A percentile compares a stretch with the other conserved stretches of the same genome.
Conservation (phyloP, 1,140 invertebrate species). For the Vanessa tameamea region DNA sequence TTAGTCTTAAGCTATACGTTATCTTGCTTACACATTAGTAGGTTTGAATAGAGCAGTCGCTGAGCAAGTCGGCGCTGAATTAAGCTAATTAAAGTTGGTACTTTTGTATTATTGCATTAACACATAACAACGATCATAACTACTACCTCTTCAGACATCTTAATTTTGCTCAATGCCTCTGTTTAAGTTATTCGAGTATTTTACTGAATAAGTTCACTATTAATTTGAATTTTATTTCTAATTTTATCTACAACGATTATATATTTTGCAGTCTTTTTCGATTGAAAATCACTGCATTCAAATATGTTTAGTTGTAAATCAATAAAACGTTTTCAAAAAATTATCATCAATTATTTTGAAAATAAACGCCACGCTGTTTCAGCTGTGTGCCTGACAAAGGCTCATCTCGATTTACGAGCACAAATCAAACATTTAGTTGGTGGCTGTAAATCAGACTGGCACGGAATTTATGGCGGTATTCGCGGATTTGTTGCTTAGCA, state of each 20-base stretch:
- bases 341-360: neutral
- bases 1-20: conserved; percentile 43
- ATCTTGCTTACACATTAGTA: conserved; percentile 57
- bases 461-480: conserved; percentile 62
- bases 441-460: conserved; percentile 71
- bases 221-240: neutral
- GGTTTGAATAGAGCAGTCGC: conserved; percentile 49
- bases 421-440: conserved; percentile 78
- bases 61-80: conserved; percentile 51
- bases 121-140: conserved; percentile 36
- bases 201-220: neutral
- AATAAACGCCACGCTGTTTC: conserved; percentile 43
- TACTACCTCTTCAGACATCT: conserved; percentile 37
- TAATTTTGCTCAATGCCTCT: conserved; percentile 5
- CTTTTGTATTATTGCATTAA: conserved; percentile 53
- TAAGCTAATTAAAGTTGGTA: conserved; percentile 63
- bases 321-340: neutral
- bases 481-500: conserved; percentile 54
- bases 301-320: no score
- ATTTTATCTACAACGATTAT: no score
- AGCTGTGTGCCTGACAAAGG: conserved; percentile 65
- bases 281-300: neutral
- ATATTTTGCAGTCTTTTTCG: no score
- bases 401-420: conserved; percentile 78
- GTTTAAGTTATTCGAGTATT: no score